phyloP scores from a whole-genome alignment of 2,113 vertebrate species.

The Rhinogobius similis region DNA sequence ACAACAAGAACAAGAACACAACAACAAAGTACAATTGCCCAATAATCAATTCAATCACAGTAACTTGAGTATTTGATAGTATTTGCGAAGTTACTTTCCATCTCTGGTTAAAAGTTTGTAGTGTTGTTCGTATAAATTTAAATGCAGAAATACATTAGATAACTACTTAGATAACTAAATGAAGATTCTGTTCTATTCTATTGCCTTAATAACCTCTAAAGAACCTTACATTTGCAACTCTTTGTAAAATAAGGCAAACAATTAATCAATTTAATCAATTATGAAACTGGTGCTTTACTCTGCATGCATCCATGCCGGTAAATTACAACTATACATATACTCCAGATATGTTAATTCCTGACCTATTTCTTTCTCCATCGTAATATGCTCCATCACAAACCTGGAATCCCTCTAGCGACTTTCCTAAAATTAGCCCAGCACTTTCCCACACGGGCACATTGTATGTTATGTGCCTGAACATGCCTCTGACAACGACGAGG shows the following conservation, averaged over 20 bases:
- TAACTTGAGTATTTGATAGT: no score
- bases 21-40: no score
- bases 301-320: not conserved
- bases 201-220: not conserved
- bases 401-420: not conserved
- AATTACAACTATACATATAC: not conserved
- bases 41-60: no score
- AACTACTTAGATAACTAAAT: no score
- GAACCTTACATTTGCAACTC: not conserved
- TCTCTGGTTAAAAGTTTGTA: not conserved
- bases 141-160: no score
- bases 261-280: not conserved
- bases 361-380: not conserved
- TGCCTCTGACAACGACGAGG: conserved; percentile 20
- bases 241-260: not conserved
- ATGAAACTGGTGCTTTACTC: not conserved
- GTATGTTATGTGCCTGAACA: not conserved
- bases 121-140: not conserved
- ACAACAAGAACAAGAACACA: no score
- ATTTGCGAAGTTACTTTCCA: no score
- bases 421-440: conserved; percentile 1
- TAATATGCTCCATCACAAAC: not conserved
- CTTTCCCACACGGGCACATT: not conserved
- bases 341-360: not conserved
- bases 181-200: not conserved